Evolutionary conservation across 1,140 invertebrate species (phyloP).

Genomic region (Homalodisca vitripennis): DNA sequence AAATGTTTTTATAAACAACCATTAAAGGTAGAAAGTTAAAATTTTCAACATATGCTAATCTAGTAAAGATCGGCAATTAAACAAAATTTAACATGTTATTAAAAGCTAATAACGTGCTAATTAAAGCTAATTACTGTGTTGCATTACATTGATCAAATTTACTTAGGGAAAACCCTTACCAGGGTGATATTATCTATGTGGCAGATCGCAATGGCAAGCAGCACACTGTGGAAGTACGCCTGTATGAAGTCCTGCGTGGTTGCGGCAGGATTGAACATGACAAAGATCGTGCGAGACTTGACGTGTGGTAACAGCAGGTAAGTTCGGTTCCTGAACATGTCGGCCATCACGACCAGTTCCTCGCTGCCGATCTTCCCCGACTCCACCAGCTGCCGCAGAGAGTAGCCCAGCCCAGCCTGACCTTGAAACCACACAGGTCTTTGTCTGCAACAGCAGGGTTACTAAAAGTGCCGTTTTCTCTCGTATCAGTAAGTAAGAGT

Average conservation of each 20-base stretch:
- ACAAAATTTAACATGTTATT: too few species aligned
- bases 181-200: neutral
- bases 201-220: constrained; percentile 47
- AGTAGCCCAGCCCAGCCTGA: constrained; percentile 53
- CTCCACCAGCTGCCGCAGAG: constrained; percentile 52
- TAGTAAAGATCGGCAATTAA: too few species aligned
- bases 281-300: constrained; percentile 48
- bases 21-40: too few species aligned
- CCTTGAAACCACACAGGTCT: constrained; percentile 53
- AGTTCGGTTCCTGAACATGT: constrained; percentile 48
- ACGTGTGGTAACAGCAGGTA: constrained; percentile 53
- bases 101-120: too few species aligned
- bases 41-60: too few species aligned
- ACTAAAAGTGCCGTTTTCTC: too few species aligned
- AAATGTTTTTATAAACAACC: too few species aligned
- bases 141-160: too few species aligned
- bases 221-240: constrained; percentile 55
- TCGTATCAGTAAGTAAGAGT: too few species aligned
- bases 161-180: too few species aligned
- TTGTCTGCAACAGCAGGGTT: constrained; percentile 54
- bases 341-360: constrained; percentile 46
- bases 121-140: too few species aligned
- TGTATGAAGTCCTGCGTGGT: constrained; percentile 50
- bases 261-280: constrained; percentile 50
- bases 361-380: constrained; percentile 42